Conservation (phyloP, 2,113 vertebrate species). For the Nesoenas mayeri region DNA sequence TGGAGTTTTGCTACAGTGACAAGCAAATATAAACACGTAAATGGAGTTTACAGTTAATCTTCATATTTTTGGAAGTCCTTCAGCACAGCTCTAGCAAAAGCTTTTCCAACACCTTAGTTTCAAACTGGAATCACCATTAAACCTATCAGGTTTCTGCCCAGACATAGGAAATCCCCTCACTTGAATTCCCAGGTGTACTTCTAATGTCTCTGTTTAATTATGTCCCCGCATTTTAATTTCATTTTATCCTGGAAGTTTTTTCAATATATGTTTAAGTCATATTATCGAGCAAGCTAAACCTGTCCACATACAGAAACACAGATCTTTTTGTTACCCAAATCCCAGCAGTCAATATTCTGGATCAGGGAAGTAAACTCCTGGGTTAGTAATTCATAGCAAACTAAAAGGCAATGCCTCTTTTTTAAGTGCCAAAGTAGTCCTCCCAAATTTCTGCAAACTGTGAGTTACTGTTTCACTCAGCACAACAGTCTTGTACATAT, state of each 20-base stretch:
- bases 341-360: constrained; percentile 7
- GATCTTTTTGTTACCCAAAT: constrained; percentile 21
- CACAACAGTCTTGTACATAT: background rate
- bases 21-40: constrained; percentile 4
- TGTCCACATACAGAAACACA: background rate
- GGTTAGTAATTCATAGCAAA: constrained; percentile 1
- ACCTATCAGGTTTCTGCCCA: constrained; percentile 28
- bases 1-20: constrained; percentile 18
- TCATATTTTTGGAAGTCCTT: background rate
- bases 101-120: constrained; percentile 23
- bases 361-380: background rate
- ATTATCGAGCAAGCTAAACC: background rate
- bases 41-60: background rate
- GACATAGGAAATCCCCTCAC: background rate
- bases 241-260: background rate
- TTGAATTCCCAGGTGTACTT: constrained; percentile 21
- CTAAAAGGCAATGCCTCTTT: background rate
- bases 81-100: background rate
- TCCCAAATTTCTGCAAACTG: constrained; percentile 7
- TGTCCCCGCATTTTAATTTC: constrained; percentile 4
- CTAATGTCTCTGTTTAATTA: constrained; percentile 38
- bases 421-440: background rate
- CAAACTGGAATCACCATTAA: constrained; percentile 51
- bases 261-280: background rate
- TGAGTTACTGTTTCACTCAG: constrained; percentile 37